Evolutionary conservation across 2,797 vertebrate genomes (phyloP), one percentile per base, ranked within the genome.

Genomic region (Numenius phaeopus): DNA sequence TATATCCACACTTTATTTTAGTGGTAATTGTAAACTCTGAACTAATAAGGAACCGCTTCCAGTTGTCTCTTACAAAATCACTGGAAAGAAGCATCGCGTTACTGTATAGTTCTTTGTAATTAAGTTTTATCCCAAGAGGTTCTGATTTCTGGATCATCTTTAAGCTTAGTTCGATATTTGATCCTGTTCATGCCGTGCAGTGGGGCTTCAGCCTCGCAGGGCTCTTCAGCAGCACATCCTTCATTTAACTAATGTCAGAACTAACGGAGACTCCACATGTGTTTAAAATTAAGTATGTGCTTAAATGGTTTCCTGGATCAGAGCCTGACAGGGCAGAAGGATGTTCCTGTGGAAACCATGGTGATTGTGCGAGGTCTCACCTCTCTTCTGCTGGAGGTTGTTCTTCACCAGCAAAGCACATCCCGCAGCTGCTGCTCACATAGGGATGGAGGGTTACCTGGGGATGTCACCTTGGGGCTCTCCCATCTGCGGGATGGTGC

Each of bases 31-130:
- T 58, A 72, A 85, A 61, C 73, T 40, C 72, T 32, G 46, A 37
- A 19, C 40, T 29, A 52, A 47, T 39, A 34, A 83, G 71, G 86
- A 90, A 87, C 92, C 50, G 34, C 73, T 93, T 77, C 44, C 64
- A 58, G 6, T 29, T 10, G 7, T 83, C 79, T 47, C 66, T 55
- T 80, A 44, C 14, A 54, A 62, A 86, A 76, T 72, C 78, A 24
- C 87, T 87, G 88, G 58, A 18, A 47, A 40, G 90, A 73, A 86
- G 85, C 1, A 0, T 65, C 5, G 3, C 11, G 0, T 59, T 44
- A 12, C 58, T 42, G 26, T 61, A 0, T 9, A 39, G 77, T 40
- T 75, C 64, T 82, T 58, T 39, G 57, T 49, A 20, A 65, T 64
- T 64, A 27, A 39, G 15, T 67, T 71, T 72, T 10, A 18, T 30